A percentile compares a stretch with the other conserved stretches of the same genome.
These are phyloP conservation scores for Peromyscus polionotus DNA, from an alignment of 2,113 vertebrate species.

Conservation along the genomic window DNA sequence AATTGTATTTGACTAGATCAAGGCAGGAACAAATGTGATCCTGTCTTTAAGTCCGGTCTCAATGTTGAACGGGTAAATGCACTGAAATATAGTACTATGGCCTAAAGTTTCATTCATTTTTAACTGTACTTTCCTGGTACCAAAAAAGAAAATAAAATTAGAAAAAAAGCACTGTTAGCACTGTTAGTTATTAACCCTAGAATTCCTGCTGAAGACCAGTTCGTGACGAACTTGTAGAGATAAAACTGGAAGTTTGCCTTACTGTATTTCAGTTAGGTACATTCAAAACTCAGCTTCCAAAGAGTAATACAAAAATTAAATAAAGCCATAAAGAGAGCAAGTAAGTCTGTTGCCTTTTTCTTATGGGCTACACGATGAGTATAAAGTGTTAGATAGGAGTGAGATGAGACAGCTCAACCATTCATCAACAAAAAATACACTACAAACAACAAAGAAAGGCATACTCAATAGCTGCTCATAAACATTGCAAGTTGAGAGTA, in stretches of 20 bases:
- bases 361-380: not conserved
- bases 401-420: not conserved
- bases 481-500: constrained; percentile 6
- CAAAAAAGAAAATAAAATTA: not conserved
- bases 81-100: constrained; percentile 31
- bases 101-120: constrained; percentile 7
- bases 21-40: constrained; percentile 35
- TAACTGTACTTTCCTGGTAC: not conserved
- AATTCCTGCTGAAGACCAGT: not conserved
- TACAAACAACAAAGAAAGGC: constrained; percentile 71
- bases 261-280: constrained; percentile 73
- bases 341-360: not conserved
- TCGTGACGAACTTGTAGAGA: not conserved
- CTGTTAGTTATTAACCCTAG: not conserved
- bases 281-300: constrained; percentile 63
- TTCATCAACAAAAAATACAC: constrained; percentile 63
- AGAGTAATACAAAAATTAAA: constrained; percentile 74
- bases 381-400: constrained; percentile 60
- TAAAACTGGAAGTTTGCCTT: constrained; percentile 24
- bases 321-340: constrained; percentile 47
- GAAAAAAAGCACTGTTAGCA: not conserved
- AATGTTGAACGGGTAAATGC: constrained; percentile 50
- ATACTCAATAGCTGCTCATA: constrained; percentile 39
- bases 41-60: constrained; percentile 55
- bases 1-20: constrained; percentile 67